Evolutionary conservation across 92 coral and sea anemone genomes (phyloP), one percentile per base, ranked within the genome.

Genomic region (Galaxea fascicularis): DNA sequence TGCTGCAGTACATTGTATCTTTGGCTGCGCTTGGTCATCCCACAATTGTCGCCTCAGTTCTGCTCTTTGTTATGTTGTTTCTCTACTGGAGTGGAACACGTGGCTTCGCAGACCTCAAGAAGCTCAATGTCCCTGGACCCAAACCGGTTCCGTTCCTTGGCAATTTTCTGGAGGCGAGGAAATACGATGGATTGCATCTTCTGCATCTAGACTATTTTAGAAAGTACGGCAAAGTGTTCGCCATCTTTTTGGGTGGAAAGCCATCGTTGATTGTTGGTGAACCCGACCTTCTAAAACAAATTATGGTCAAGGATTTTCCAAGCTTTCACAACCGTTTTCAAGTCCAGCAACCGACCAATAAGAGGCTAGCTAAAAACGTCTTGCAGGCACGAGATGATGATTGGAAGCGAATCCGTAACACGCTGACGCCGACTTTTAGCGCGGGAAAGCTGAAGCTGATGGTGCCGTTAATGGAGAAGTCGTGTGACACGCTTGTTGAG

Each of bases 241-340:
- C 84, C 66, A 27, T 91, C 66, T 89, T 84, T 67, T 41, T 84
- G 25, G 93, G 93, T 2, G 44, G 85, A 56, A 69, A 39, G 27
- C 88, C 93, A 14, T 83, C 92, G 28, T 65, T 89, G 47, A 91
- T 89, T 7, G 85, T 92, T 22, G 91, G 78, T 13, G 95, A 92
- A 45, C 95, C 95, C 1, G 95, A 92, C 59, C 29, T 87, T 80
- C 18, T 86, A 58, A 92, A 84, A 73, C 93, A 92, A 46, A 89
- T 92, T 8, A 68, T 89, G 82, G 82, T 82, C 30, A 85, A 73
- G 51, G 87, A 92, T 45, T 89, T 89, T 47, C 74, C 84, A 8
- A 81, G 79, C 71, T 92, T 92, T 72, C 82, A 83, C 41, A 86
- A 89, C 35, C 89, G 90, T 8, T 66, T 66, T 14, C 65, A 4